Percentiles rank a stretch among this genome's conserved stretches.
Conservation (phyloP, 2,797 vertebrate genomes). For the Chelidonichthys spinosus region DNA sequence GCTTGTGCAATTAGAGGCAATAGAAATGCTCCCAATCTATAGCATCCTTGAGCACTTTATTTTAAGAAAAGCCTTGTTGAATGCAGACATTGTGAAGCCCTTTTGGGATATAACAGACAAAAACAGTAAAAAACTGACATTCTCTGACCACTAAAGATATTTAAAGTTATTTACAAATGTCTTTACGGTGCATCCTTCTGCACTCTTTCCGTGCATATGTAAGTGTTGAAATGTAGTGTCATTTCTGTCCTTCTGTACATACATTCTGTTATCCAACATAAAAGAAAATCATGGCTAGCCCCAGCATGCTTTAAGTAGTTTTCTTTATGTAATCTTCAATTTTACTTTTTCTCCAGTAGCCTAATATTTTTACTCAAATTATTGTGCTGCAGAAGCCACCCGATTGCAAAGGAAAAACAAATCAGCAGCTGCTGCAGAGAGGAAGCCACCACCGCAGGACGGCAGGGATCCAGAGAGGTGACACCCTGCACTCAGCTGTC, state of each 20-base stretch:
- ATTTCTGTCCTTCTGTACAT: no score
- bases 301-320: neutral
- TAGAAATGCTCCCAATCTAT: no score
- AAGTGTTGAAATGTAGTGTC: neutral
- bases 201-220: neutral
- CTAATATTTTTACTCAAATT: neutral
- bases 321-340: neutral
- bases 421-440: slow-evolving; percentile 11
- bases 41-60: no score
- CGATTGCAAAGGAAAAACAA: no score
- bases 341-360: neutral
- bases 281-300: neutral
- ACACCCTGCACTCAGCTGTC: neutral
- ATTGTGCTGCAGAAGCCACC: neutral
- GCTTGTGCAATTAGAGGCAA: no score
- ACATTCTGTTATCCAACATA: neutral
- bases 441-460: neutral
- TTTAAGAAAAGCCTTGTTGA: no score
- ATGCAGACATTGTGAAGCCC: neutral
- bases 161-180: neutral
- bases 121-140: no score
- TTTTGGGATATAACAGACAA: no score
- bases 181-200: neutral
- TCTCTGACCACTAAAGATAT: neutral
- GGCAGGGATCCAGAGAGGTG: slow-evolving; percentile 1